These are phyloP conservation scores for Tholera decimalis DNA, from an alignment of 2,888 invertebrate genomes.

Conservation along the genomic window DNA sequence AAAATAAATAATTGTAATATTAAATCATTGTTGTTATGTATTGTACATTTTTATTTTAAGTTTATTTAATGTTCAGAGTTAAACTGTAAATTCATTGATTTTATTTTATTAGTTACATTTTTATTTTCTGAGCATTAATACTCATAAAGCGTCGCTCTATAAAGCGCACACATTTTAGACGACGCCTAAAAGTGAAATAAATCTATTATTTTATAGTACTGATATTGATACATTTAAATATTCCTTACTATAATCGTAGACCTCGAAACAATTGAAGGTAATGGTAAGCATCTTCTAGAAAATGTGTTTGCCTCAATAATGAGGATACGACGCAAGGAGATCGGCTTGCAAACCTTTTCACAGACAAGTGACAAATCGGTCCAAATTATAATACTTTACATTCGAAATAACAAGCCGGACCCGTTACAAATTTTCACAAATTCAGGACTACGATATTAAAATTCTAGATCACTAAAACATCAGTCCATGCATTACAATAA, in stretches of 20 bases:
- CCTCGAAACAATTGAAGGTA: no score
- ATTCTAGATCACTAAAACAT: slow-evolving; percentile 16
- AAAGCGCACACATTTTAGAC: no score
- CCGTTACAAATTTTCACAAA: background rate
- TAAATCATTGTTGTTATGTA: slow-evolving; percentile 29
- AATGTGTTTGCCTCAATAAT: no score
- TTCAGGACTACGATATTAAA: background rate
- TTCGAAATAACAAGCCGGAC: no score
- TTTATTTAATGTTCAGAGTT: background rate
- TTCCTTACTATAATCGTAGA: background rate
- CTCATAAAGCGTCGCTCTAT: background rate
- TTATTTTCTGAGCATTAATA: slow-evolving; percentile 10
- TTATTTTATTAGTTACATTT: slow-evolving; percentile 4
- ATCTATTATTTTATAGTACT: slow-evolving; percentile 6
- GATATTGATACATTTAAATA: slow-evolving; percentile 18
- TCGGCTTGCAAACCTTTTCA: no score
- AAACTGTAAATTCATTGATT: background rate
- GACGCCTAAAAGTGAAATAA: no score
- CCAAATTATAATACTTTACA: no score
- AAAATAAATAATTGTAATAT: slow-evolving; percentile 36
- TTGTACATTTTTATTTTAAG: slow-evolving; percentile 3
- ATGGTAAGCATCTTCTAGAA: no score
- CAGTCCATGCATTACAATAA: slow-evolving; percentile 21
- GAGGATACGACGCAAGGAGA: no score
- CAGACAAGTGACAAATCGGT: no score